These are phyloP conservation scores for Plecotus auritus DNA, from an alignment of 2,113 vertebrate genomes.

Conservation along the genomic window DNA sequence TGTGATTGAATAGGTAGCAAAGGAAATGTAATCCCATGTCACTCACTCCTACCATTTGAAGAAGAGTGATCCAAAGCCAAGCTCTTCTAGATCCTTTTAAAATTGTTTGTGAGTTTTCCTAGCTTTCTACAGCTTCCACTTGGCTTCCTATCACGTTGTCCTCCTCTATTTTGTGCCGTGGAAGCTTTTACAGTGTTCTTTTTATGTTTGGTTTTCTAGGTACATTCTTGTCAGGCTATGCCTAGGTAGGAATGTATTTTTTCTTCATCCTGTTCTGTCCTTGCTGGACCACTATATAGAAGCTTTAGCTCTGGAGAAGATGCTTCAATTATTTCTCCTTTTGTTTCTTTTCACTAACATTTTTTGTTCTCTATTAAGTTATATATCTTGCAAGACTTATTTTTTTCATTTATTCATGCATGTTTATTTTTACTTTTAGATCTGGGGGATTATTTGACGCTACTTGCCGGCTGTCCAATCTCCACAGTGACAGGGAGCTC, in stretches of 20 bases:
- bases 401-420: background rate
- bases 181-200: background rate
- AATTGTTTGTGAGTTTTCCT: background rate
- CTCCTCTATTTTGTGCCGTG: background rate
- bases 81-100: background rate
- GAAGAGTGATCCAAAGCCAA: background rate
- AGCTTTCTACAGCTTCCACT: background rate
- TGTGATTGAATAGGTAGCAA: too few species aligned
- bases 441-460: background rate
- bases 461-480: background rate
- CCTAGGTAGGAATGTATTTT: background rate
- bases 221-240: background rate
- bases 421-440: background rate
- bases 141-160: rapidly evolving
- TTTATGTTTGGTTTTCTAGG: background rate
- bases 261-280: background rate
- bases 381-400: background rate
- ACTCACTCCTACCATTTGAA: rapidly evolving
- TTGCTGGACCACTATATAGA: background rate
- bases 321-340: background rate
- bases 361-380: background rate
- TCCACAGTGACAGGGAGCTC: background rate
- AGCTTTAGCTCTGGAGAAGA: background rate
- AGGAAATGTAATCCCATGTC: rapidly evolving
- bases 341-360: background rate